phyloP scores from a whole-genome alignment of 2,888 invertebrate genomes.

The Plebejus argus region DNA sequence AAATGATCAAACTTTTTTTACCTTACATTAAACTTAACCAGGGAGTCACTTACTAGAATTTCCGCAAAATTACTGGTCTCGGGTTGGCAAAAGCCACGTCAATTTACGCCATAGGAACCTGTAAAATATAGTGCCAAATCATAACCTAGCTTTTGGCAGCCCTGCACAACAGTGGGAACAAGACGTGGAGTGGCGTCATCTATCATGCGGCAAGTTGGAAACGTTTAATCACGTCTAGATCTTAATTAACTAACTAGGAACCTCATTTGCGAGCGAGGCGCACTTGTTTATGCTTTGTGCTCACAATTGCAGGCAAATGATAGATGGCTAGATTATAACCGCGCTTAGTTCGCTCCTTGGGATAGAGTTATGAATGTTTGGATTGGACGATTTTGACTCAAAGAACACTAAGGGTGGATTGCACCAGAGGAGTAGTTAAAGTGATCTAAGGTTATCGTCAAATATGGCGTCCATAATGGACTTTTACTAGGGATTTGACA shows the following conservation, averaged over 20 bases:
- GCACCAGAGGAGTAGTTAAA: too few relatives aligned
- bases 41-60: too few relatives aligned
- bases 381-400: not conserved
- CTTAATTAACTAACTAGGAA: slow-evolving; percentile 70
- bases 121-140: not conserved
- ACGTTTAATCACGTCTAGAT: slow-evolving; percentile 68
- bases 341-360: slow-evolving; percentile 1
- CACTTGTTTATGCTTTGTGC: slow-evolving; percentile 35
- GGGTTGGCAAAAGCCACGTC: not conserved
- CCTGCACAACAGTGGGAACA: slow-evolving; percentile 40
- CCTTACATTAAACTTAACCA: too few relatives aligned
- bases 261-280: slow-evolving; percentile 55
- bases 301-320: slow-evolving; percentile 27
- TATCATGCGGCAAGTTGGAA: slow-evolving; percentile 60
- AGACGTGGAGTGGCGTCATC: slow-evolving; percentile 55
- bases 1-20: too few relatives aligned
- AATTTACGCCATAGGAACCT: not conserved
- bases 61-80: too few relatives aligned
- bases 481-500: too few relatives aligned
- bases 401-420: too few relatives aligned
- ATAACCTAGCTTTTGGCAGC: slow-evolving; percentile 29
- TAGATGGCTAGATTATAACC: slow-evolving; percentile 23
- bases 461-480: too few relatives aligned
- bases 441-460: too few relatives aligned
- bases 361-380: slow-evolving; percentile 1